Conservation (phyloP, 2,113 vertebrate species). For the Spermophilus dauricus region DNA sequence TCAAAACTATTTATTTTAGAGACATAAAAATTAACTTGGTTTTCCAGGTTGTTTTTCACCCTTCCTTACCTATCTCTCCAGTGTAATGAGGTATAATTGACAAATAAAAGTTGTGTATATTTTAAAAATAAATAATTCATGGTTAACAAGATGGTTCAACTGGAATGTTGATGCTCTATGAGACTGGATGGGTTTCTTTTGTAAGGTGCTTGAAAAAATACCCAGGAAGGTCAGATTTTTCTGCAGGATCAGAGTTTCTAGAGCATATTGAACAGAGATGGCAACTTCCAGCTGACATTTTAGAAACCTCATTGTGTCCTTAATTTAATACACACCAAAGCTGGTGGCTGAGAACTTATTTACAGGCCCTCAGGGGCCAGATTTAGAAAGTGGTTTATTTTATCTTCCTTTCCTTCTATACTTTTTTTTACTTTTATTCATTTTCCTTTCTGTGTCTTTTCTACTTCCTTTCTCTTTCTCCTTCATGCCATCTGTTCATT, state of each 20-base stretch:
- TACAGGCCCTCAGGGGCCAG: not conserved
- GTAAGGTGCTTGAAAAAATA: not conserved
- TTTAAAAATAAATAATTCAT: not conserved
- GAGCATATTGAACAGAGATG: not conserved
- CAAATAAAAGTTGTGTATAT: not conserved
- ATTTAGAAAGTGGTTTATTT: not conserved
- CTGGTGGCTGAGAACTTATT: not conserved
- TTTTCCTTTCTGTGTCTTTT: not conserved
- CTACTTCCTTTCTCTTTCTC: not conserved
- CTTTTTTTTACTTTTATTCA: not conserved
- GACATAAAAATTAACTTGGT: not conserved
- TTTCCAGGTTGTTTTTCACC: not conserved
- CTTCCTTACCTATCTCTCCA: not conserved
- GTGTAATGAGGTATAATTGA: not conserved
- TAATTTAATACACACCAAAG: not conserved
- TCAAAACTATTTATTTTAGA: conserved; percentile 17
- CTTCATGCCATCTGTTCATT: not conserved
- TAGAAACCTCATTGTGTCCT: not conserved
- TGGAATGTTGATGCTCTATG: not conserved
- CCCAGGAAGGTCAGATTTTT: not conserved
- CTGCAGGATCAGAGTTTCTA: not conserved
- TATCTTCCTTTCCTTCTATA: not conserved
- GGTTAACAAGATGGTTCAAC: not conserved
- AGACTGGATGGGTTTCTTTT: not conserved
- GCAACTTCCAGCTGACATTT: not conserved